A percentile compares a stretch with the other conserved stretches of the same genome.
phyloP scores from a whole-genome alignment of 2,888 invertebrate species.

The Cancer borealis region DNA sequence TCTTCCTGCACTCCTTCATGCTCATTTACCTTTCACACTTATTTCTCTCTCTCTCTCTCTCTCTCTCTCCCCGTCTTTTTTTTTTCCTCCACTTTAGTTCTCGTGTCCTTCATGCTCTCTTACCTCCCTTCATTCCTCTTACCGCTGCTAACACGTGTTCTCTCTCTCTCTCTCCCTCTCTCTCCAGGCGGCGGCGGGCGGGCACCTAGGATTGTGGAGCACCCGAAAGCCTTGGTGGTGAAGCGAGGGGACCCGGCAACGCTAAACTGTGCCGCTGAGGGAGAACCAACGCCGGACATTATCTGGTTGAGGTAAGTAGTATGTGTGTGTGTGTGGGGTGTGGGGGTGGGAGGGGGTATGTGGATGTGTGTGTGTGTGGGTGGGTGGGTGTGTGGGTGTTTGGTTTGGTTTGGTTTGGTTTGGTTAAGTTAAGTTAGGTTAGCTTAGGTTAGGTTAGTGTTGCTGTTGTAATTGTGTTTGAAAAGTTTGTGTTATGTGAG shows the following conservation, averaged over 20 bases:
- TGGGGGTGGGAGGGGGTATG: no score
- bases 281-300: constrained; percentile 62
- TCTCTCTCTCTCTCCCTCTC: not conserved
- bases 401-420: no score
- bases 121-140: not conserved
- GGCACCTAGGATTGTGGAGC: not conserved
- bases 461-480: no score
- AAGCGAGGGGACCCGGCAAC: constrained; percentile 71
- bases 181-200: not conserved
- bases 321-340: not conserved
- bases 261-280: constrained; percentile 74
- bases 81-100: not conserved
- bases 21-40: not conserved
- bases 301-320: constrained; percentile 67
- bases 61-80: not conserved
- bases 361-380: no score
- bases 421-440: no score
- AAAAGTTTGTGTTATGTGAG: no score
- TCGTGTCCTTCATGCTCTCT: not conserved
- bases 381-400: no score
- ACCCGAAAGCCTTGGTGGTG: constrained; percentile 60
- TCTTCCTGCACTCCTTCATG: not conserved
- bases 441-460: no score
- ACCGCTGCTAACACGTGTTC: not conserved
- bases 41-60: not conserved